Conservation (phyloP, 2,797 vertebrate genomes). For the Ptychobarbus kaznakovi region DNA sequence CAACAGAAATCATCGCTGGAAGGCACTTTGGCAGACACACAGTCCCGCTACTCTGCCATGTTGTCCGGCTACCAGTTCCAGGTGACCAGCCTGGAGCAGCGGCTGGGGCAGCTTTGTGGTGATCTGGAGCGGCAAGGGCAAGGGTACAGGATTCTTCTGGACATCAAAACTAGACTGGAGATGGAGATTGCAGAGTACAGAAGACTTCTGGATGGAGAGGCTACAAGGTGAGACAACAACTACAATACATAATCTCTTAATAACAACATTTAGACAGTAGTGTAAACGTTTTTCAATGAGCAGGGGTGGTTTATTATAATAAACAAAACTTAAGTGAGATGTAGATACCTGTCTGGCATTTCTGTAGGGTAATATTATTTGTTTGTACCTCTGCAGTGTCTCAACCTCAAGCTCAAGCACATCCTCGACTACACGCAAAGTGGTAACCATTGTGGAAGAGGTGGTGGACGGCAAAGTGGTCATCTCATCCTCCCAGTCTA, state of each 20-base stretch:
- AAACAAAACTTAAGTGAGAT: background rate
- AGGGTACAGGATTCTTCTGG: slow-evolving; percentile 76
- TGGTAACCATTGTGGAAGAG: slow-evolving; percentile 83
- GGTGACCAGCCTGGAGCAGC: slow-evolving; percentile 69
- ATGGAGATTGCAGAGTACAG: slow-evolving; percentile 77
- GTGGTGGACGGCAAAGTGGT: slow-evolving; percentile 82
- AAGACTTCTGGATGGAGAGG: slow-evolving; percentile 76
- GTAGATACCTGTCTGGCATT: background rate
- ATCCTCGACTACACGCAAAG: slow-evolving; percentile 69
- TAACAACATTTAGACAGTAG: background rate
- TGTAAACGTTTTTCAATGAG: background rate
- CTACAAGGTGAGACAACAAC: slow-evolving; percentile 71
- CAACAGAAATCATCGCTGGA: slow-evolving; percentile 72
- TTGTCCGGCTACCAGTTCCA: slow-evolving; percentile 65
- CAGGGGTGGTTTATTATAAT: background rate
- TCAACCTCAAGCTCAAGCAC: background rate
- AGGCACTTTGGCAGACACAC: slow-evolving; percentile 63
- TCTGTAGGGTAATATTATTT: background rate
- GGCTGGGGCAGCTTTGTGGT: slow-evolving; percentile 66
- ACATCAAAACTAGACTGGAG: slow-evolving; percentile 75
- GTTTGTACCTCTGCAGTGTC: background rate
- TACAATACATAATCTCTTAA: slow-evolving; percentile 59
- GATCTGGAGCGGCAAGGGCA: slow-evolving; percentile 73
- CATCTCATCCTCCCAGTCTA: slow-evolving; percentile 45
- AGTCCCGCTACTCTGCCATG: slow-evolving; percentile 60